Conservation (phyloP, 2,888 invertebrate species). For the Doris montereyensis region DNA sequence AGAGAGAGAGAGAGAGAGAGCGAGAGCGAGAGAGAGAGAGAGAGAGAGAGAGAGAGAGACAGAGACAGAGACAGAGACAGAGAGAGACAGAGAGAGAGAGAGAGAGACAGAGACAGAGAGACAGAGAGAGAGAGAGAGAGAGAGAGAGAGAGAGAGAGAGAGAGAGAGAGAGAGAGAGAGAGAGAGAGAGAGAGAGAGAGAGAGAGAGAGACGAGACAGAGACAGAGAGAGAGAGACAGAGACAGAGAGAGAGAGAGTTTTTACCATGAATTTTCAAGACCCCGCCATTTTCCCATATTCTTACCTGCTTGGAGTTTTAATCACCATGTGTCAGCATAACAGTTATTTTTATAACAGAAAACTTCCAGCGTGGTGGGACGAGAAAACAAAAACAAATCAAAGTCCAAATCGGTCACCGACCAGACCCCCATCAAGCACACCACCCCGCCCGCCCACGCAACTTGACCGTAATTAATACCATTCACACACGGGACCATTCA, state of each 20-base stretch:
- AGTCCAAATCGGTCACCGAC: no score
- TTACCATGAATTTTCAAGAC: no score
- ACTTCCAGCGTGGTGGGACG: no score
- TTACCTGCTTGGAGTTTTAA: no score
- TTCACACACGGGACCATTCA: no score
- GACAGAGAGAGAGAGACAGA: neutral
- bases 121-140: neutral
- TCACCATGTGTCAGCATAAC: no score
- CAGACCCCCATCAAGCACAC: no score
- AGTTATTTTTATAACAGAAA: no score
- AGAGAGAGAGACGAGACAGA: neutral
- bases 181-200: neutral
- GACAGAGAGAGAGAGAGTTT: neutral
- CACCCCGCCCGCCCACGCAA: no score
- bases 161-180: neutral
- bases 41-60: neutral
- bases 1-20: neutral
- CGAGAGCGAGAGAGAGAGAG: neutral
- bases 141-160: neutral
- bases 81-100: neutral
- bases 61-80: neutral
- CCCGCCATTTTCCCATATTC: no score
- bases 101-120: neutral
- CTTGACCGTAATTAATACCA: no score
- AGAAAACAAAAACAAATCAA: no score